Conservation (phyloP, 2,888 invertebrate genomes). For the Nemotelus pantherinus region DNA sequence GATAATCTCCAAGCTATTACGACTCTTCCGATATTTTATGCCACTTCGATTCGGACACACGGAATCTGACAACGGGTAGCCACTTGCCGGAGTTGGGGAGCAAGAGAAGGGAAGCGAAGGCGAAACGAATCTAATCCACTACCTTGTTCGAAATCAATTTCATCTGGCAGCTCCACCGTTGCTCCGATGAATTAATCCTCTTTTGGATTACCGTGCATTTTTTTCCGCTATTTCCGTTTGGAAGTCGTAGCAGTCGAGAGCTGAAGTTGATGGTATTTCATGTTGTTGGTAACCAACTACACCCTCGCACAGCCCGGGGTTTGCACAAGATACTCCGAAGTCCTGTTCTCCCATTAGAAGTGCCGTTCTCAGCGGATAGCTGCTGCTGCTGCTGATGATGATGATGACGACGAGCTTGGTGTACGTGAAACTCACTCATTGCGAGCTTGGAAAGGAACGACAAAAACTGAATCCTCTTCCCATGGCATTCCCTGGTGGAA, state of each 20-base stretch:
- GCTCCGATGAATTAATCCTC: constrained; percentile 24
- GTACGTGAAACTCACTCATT: no score
- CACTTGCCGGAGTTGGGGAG: no score
- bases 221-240: background rate
- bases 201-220: background rate
- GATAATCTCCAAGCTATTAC: background rate
- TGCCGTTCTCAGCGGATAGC: no score
- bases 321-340: no score
- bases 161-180: constrained; percentile 2
- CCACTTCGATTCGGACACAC: background rate
- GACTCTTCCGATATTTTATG: background rate
- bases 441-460: background rate
- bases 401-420: background rate
- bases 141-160: constrained; percentile 32
- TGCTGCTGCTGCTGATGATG: background rate
- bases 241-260: no score
- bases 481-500: background rate
- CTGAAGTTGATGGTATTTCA: constrained; percentile 1
- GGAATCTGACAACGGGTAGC: no score
- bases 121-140: constrained; percentile 12
- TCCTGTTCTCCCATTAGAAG: no score
- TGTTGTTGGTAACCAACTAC: background rate
- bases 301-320: no score
- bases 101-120: background rate
- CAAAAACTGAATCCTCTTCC: background rate